Evolutionary conservation across 2,797 vertebrate genomes (phyloP), one percentile per base, ranked within the genome.

Genomic region (Triplophysa yarkandensis): DNA sequence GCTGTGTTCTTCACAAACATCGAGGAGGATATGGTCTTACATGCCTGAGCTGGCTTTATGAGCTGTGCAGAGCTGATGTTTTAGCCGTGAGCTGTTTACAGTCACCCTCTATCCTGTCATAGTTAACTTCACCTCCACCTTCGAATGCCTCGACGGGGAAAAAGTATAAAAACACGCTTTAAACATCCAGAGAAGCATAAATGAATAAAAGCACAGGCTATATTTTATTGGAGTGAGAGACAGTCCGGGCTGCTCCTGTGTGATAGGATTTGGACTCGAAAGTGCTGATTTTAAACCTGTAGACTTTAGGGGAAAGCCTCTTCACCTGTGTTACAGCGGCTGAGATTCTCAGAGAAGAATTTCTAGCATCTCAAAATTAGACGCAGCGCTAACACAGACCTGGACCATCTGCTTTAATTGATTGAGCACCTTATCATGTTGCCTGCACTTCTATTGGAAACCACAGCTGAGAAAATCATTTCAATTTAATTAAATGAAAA

Each of bases 401-500:
- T 76, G 84, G 77, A 82, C 87, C 87, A 87, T 89, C 87, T 90
- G 90, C 83, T 76, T 78, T 60, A 82, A 82, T 88, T 87, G 87
- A 91, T 87, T 81, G 85, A 89, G 84, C 74, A 77, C 78, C 83
- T 85, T 86, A 88, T 77, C 82, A 81, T 76, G 86, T 85, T 68
- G 71, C 86, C 82, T 87, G 52, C 82, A 72, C 44, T 87, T 87
- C 85, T 78, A 77, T 86, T 87, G 85, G 79, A 68, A 83, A 71
- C 71, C 86, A 48, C 79, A 72, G 81, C 82, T 84, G 77, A 74
- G 83, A 83, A 77, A 71, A 72, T 39, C 64, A 83, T 87, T 90
- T 79, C 76, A 77, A 83, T 90, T 85, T 86, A 88, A 90, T 91
- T 90, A 85, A 85, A 88, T 82, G 80, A 68, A 89, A 92, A 88